A percentile compares a stretch with the other conserved stretches of the same genome.
These are phyloP conservation scores for Gibbula magus DNA, from an alignment of 2,888 invertebrate species.

Conservation along the genomic window DNA sequence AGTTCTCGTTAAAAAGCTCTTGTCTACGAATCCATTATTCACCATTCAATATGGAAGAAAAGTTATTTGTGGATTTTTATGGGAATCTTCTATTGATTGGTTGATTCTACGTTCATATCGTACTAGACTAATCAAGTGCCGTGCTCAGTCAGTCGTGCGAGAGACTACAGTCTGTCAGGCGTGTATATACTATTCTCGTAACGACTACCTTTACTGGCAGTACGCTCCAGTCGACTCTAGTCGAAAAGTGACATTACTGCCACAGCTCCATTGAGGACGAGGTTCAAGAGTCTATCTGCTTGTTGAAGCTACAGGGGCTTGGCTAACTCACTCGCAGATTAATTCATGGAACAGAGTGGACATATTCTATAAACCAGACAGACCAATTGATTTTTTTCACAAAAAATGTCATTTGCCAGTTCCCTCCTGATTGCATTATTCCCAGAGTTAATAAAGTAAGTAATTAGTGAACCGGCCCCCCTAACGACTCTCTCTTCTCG, in stretches of 20 bases:
- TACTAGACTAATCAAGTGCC: neutral
- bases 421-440: neutral
- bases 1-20: no score
- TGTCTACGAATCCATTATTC: no score
- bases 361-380: slow-evolving; percentile 8
- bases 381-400: slow-evolving; percentile 6
- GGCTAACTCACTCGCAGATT: neutral
- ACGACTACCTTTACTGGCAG: neutral
- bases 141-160: neutral
- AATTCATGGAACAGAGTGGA: neutral
- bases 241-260: neutral
- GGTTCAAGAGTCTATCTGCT: neutral
- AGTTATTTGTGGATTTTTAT: no score
- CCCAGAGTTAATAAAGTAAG: slow-evolving; percentile 3
- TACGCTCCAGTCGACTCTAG: neutral
- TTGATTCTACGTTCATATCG: neutral
- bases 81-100: neutral
- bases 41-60: no score
- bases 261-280: neutral
- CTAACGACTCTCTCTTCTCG: neutral
- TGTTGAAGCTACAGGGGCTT: neutral
- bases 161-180: neutral
- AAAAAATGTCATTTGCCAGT: slow-evolving; percentile 13
- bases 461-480: neutral
- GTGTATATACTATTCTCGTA: neutral